These are phyloP conservation scores for Orthonyx spaldingii DNA, from an alignment of 2,113 vertebrate genomes.

Conservation along the genomic window DNA sequence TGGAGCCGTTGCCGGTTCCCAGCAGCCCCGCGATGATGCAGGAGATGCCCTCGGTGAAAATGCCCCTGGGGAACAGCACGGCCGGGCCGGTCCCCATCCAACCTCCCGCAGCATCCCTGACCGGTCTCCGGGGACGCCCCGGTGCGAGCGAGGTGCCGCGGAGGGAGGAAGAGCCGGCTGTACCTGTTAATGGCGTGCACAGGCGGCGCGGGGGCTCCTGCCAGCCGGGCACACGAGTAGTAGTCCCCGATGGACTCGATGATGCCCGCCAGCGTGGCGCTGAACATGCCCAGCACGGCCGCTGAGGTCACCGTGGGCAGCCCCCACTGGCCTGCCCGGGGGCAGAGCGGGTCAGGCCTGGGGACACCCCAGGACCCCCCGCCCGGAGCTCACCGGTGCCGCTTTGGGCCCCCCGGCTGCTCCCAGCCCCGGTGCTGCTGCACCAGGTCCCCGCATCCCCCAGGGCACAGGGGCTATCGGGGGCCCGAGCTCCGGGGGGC, in stretches of 20 bases:
- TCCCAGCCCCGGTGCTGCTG: not conserved
- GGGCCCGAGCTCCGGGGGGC: accelerated
- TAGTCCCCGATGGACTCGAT: conserved; percentile 97
- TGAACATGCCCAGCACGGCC: conserved; percentile 94
- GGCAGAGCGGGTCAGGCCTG: not conserved
- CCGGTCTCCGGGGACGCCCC: accelerated
- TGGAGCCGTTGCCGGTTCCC: conserved; percentile 81
- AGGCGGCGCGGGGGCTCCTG: conserved; percentile 87
- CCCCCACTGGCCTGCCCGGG: conserved; percentile 89
- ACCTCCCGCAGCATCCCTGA: not conserved
- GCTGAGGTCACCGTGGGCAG: conserved; percentile 88
- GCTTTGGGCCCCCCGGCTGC: accelerated
- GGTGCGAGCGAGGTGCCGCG: accelerated
- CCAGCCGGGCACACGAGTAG: conserved; percentile 91
- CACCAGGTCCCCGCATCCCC: not conserved
- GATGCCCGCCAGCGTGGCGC: conserved; percentile 89
- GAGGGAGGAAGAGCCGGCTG: not conserved
- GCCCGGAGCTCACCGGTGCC: not conserved
- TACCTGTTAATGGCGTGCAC: conserved; percentile 97
- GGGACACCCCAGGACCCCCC: not conserved
- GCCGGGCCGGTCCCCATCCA: accelerated
- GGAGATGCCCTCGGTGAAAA: conserved; percentile 79
- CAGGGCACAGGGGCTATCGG: accelerated
- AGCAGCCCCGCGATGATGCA: conserved; percentile 80
- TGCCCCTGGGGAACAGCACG: conserved; percentile 60